Percentiles rank a stretch among this genome's conserved stretches.
Evolutionary conservation across 2,888 invertebrate genomes (phyloP).

Genomic region (Sycophila texana): DNA sequence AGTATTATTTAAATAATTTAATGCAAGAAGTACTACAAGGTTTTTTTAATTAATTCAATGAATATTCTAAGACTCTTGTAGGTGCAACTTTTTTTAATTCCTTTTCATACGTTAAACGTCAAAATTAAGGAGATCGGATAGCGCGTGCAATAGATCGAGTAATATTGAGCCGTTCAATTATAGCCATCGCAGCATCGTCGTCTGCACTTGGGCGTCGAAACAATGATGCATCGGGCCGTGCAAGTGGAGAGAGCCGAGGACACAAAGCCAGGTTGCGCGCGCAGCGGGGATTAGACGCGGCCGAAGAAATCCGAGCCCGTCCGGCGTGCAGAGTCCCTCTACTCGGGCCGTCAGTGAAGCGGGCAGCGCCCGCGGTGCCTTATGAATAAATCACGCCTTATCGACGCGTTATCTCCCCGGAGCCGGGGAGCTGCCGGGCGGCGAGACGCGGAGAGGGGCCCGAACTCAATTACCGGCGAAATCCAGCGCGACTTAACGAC

Average conservation of each 20-base stretch:
- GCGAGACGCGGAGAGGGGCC: not conserved
- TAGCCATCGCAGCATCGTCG: no score
- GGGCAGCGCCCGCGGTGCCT: not conserved
- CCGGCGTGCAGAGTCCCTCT: not conserved
- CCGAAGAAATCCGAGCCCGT: conserved; percentile 18
- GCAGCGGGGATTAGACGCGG: not conserved
- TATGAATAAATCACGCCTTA: conserved; percentile 53
- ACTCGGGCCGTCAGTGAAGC: not conserved
- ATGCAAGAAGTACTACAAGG: no score
- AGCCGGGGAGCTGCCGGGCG: not conserved
- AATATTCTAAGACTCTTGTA: no score
- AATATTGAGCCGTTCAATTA: no score
- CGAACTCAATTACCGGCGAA: conserved; percentile 39
- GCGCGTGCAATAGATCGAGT: no score
- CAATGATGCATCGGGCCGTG: not conserved
- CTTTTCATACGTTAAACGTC: no score
- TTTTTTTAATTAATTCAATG: no score
- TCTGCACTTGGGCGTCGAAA: not conserved
- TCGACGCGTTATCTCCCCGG: conserved; percentile 35
- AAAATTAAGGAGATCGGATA: no score
- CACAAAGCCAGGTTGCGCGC: not conserved
- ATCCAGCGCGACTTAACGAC: conserved; percentile 43
- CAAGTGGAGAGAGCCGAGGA: conserved; percentile 30
- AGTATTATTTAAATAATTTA: no score
- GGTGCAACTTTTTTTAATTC: no score